Evolutionary conservation across 1,140 invertebrate genomes (phyloP), one percentile per base, ranked within the genome.

Genomic region (Steinernema feltiae): DNA sequence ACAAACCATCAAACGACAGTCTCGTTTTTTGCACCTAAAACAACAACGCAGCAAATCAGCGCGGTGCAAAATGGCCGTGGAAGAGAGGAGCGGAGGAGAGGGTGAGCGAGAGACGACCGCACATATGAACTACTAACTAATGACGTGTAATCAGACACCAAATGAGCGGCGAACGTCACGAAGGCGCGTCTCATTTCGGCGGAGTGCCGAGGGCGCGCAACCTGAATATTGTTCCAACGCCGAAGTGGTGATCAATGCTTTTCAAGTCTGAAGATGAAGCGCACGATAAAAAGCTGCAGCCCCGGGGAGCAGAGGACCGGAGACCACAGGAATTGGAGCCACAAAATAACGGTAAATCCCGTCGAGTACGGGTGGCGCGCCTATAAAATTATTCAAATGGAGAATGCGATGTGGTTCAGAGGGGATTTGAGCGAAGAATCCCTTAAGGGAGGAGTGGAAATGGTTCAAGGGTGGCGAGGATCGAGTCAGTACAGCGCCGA

Each of bases 121-220:
- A 63, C 53, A 63, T 17, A 63, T 63, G 53, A 63, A 63, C 53
- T 63, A 63, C 53, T 63, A 63, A 63, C 53, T 63, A 63, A 63
- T 63, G 53, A 63, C 53, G 53, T 63, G 53, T 63, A 63, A 63
- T 63, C 53, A 3, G 53, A 63, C 12, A 63, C 53, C 53, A 63
- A 41, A 41, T 41, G 18, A 63, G 53, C 53, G 53, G 24, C 53
- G 53, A 27, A 63, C 53, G 53, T 63, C 53, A 63, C 53, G 53
- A 63, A 63, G 41, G 53, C 53, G 53, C 53, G 53, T 63, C 53
- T 27, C 53, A 63, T 63, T 63, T 63, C 53, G 53, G 53, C 3
- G 53, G 35, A 15, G 53, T 63, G 53, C 24, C 24, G 7, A 21
- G 3, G 53, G 53, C 53, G 53, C 12, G 24, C 35, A 63, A 63